Evolutionary conservation across 2,113 vertebrate genomes (phyloP).

Genomic region (Rhipidura dahli): DNA sequence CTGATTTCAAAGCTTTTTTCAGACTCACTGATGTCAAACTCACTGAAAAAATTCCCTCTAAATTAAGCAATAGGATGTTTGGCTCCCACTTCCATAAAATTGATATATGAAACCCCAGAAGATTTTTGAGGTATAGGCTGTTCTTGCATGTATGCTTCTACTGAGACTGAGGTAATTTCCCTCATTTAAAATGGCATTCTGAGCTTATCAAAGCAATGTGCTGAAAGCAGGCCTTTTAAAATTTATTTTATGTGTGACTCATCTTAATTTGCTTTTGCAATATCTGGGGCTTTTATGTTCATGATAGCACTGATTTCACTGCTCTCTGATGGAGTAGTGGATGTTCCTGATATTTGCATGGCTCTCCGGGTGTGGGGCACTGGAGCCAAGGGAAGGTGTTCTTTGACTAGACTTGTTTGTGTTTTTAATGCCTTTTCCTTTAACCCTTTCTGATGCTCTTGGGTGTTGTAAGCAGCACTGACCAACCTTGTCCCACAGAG

Average conservation of each 20-base stretch:
- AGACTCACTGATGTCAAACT: background rate
- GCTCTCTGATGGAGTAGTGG: background rate
- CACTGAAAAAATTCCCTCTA: background rate
- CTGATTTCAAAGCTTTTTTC: background rate
- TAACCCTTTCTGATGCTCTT: background rate
- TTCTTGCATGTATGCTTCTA: background rate
- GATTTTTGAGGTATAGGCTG: background rate
- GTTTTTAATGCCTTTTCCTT: background rate
- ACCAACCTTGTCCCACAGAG: accelerated
- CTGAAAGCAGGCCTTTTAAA: background rate
- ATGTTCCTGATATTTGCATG: background rate
- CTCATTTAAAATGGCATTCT: background rate
- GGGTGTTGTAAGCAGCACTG: background rate
- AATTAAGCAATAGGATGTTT: background rate
- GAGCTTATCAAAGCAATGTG: background rate
- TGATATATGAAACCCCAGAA: background rate
- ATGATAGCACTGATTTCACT: background rate
- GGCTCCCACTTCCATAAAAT: background rate
- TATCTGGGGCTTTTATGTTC: background rate
- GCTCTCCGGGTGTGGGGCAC: accelerated
- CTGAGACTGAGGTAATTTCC: background rate
- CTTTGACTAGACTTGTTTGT: background rate
- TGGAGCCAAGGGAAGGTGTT: background rate
- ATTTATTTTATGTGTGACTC: background rate
- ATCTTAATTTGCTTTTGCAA: background rate